Evolutionary conservation across 2,113 vertebrate genomes (phyloP), one percentile per base, ranked within the genome.

Genomic region (Gasterosteus aculeatus): DNA sequence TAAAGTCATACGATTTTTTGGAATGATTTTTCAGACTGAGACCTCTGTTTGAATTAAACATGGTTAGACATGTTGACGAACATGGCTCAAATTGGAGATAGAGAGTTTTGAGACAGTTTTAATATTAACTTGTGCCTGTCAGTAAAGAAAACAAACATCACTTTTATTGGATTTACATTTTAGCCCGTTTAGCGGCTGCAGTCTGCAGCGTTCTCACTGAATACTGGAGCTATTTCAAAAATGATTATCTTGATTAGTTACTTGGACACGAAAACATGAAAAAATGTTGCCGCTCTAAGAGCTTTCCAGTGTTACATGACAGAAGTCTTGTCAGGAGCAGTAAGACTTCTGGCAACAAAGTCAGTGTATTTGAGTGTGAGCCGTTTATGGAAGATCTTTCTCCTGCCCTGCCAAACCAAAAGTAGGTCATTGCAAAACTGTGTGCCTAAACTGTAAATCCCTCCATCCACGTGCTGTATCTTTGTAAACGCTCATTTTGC

Each of bases 351-450:
- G 68, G 71, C 59, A 66, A 15, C 31, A 39, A 65, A 64, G 53
- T 74, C 10, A 31, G 66, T 80, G 53, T 51, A 84, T 80, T 81
- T 51, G 59, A 60, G 65, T 10, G 68, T 56, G 68, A 86, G 86
- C 76, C 58, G 51, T n/a, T 84, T 82, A 72, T 89, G 85, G 77
- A 85, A 78, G 38, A 81, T 70, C 44, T 18, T 67, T 51, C 66
- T 31, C 38, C 56, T 72, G 29, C 61, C 26, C 71, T 73, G 81
- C 72, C 70, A 81, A 78, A 82, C 81, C 69, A 38, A 79, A 91
- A 91, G 75, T 91, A 88, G 90, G 91, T 90, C 90, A 91, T 58
- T 76, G 77, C 76, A 72, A 81, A 88, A 86, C 69, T 79, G 73
- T 59, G 74, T 70, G 56, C 78, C 77, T 26, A 18, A 46, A 67